Percentiles rank a stretch among this genome's conserved stretches.
Conservation (phyloP, 1,140 invertebrate species). For the Gryllus bimaculatus region DNA sequence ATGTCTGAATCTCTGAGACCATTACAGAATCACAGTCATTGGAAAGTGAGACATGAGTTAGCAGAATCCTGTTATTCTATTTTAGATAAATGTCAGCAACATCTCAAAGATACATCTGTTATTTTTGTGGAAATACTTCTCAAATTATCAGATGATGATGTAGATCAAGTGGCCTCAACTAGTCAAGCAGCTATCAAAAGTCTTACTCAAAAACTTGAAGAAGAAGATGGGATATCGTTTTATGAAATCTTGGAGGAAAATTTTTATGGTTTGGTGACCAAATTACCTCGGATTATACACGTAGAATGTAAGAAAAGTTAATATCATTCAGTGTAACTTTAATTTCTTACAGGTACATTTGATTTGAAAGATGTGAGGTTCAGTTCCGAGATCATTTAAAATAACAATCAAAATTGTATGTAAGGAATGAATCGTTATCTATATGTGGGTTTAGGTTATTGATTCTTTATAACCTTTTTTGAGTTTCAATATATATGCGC, state of each 20-base stretch:
- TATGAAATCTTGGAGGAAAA: neutral
- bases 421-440: too few relatives aligned
- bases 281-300: neutral
- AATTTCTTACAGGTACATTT: too few relatives aligned
- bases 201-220: neutral
- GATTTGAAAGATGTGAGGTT: too few relatives aligned
- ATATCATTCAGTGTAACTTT: too few relatives aligned
- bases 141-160: neutral
- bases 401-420: too few relatives aligned
- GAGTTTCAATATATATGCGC: too few relatives aligned
- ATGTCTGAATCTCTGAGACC: neutral
- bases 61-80: neutral
- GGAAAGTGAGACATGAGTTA: neutral
- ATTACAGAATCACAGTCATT: neutral
- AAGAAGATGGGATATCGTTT: neutral
- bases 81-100: neutral
- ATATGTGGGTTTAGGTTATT: too few relatives aligned
- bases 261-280: neutral
- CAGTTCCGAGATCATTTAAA: too few relatives aligned
- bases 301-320: neutral
- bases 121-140: neutral
- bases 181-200: neutral
- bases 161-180: neutral
- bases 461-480: too few relatives aligned
- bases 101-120: neutral